Percentiles rank a stretch among this genome's conserved stretches.
Conservation (phyloP, 2,113 vertebrate genomes). For the Paralichthys olivaceus region DNA sequence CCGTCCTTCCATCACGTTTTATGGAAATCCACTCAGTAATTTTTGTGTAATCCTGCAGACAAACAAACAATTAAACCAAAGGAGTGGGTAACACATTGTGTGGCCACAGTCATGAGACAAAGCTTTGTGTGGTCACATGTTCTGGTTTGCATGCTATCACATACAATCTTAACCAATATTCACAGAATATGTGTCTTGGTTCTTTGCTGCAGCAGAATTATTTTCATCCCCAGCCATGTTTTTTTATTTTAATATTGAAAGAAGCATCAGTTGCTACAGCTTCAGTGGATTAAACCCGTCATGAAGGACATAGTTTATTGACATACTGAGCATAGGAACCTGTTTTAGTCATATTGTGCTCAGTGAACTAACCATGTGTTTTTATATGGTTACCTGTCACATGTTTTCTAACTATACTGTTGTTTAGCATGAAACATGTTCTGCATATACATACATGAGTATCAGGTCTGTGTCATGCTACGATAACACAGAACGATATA, state of each 20-base stretch:
- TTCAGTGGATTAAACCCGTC: neutral
- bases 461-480: no score
- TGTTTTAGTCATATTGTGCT: neutral
- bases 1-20: no score
- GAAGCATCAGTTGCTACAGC: neutral
- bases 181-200: neutral
- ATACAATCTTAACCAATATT: neutral
- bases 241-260: neutral
- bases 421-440: neutral
- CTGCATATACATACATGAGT: neutral
- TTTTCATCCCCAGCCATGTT: neutral
- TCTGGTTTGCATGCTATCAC: neutral
- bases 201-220: neutral
- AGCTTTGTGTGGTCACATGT: conserved; percentile 1
- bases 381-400: neutral
- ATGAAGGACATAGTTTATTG: neutral
- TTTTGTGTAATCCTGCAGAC: no score
- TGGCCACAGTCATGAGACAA: neutral
- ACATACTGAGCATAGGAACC: neutral
- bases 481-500: no score
- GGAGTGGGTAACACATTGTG: no score
- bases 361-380: neutral
- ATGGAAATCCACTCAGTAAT: no score
- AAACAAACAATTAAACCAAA: no score
- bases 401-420: neutral